These are phyloP conservation scores for Empis stercorea DNA, from an alignment of 2,888 invertebrate genomes.

Conservation along the genomic window DNA sequence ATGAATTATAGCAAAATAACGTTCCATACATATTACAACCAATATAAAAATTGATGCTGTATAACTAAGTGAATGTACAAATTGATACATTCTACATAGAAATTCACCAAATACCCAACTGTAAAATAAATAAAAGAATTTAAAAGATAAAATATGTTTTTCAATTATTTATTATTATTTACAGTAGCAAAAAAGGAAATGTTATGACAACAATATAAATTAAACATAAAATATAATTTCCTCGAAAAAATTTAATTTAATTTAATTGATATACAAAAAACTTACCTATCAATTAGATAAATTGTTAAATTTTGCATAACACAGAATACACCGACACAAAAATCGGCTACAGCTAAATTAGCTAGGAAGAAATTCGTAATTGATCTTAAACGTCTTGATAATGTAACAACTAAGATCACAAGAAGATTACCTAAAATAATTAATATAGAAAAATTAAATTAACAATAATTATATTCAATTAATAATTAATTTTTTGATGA, in stretches of 20 bases:
- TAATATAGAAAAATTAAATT: not conserved
- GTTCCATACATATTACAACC: conserved; percentile 75
- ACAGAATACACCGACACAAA: conserved; percentile 86
- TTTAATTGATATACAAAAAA: conserved; percentile 9
- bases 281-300: conserved; percentile 63
- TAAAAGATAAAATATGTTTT: no score
- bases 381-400: conserved; percentile 69
- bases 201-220: no score
- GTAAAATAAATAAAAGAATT: conserved; percentile 34
- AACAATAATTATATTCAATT: not conserved
- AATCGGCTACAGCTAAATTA: conserved; percentile 79
- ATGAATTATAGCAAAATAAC: conserved; percentile 76
- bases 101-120: conserved; percentile 76
- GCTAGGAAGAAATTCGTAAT: conserved; percentile 87
- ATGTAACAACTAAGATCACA: conserved; percentile 72
- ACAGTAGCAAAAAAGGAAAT: no score
- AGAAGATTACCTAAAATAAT: conserved; percentile 65
- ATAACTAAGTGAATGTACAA: conserved; percentile 77
- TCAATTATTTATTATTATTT: no score
- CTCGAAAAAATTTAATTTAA: no score
- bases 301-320: conserved; percentile 79
- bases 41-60: conserved; percentile 82
- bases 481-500: no score
- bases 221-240: no score
- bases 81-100: conserved; percentile 84